Base-by-base conservation (phyloP, 2,797 vertebrate species). In the Pangasius sanitwongsei region DNA sequence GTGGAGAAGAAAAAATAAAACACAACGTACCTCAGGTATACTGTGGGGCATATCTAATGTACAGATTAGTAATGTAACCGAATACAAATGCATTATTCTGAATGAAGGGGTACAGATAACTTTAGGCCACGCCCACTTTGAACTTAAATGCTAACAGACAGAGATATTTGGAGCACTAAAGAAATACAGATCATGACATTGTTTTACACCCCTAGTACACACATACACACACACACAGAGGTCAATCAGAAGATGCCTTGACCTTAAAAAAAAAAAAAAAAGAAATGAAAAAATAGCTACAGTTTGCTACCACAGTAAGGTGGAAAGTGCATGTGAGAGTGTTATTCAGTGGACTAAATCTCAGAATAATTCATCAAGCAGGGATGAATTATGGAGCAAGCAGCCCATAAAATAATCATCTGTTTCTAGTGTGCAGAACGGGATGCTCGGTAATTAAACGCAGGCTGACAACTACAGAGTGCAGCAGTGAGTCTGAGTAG, bases 351-450 rank as follows among this genome's bases (percentile, higher is more conserved):
- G 81, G 37, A 84, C 12, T 50, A 15, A 72, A 85, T 18, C 50
- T 84, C 86, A 70, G 81, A 37, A 61, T 70, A 80, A 50, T 87
- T 87, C 61, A 89, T 72, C 90, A 91, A 57, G 87, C 69, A 74
- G 75, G 55, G 25, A 65, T 90, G 18, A 83, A 91, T 90, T 89
- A 92, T 89, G 88, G 74, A 89, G 81, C n/a, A 3, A 67, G 84
- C 53, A 31, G 85, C 86, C 87, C 74, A 88, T 67, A 59, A 90
- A 87, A 90, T 65, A 89, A 91, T 90, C 59, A 59, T 48, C 87
- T 81, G 48, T 89, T 86, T 81, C 86, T 80, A 70, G 87, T 83
- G 86, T 55, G 75, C 72, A 85, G 65, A 44, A 83, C 12, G n/a
- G 70, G 37, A 81, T 11, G 37, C 6, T 59, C 63, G 74, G 48